Evolutionary conservation across 1,140 invertebrate genomes (phyloP), one percentile per base, ranked within the genome.

Genomic region (Drosophila erecta): DNA sequence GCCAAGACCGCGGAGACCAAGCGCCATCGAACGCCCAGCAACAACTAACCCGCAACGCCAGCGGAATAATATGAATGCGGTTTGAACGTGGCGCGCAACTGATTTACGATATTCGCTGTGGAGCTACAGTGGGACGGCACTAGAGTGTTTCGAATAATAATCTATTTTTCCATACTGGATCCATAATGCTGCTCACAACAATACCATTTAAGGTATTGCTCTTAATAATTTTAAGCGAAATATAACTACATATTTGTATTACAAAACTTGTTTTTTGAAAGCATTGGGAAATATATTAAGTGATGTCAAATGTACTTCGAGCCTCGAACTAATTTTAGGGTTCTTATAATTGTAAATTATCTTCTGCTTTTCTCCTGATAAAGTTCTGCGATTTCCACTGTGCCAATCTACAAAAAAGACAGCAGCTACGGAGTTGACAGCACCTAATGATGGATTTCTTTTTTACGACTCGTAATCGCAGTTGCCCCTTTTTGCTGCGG

Each of bases 371-470:
- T 15, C 0, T 50, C 1, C 15, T 15, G 22, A 37, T 15, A 4
- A 10, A 30, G 24, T 27, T 17, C 15, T 41, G 12, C 37, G 15
- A 44, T 41, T 40, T 44, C 64, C 83, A 85, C 83, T 71, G 81
- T 85, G 60, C 35, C 43, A 35, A 64, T 30, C 49, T 35, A 12
- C 44, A 47, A 73, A 65, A 57, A 62, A 35, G 49, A 54, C 43
- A 67, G 30, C 14, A 15, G 20, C 54, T 38, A 49, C 30, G 37
- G 30, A 50, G 66, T 49, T 67, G 47, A 77, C 77, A 61, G 62
- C 59, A 65, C 47, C 64, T 60, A 86, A 86, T 86, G 83, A 86
- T 86, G 81, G 74, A 86, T 86, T 86, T 86, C 81, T 86, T 86
- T 85, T 86, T 87, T 85, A 75, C 62, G 78, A 81, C 30, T 73